Percentiles rank a stretch among this genome's conserved stretches.
These are phyloP conservation scores for Sclerodermus sp. DNA, from an alignment of 2,888 invertebrate genomes.

Conservation along the genomic window DNA sequence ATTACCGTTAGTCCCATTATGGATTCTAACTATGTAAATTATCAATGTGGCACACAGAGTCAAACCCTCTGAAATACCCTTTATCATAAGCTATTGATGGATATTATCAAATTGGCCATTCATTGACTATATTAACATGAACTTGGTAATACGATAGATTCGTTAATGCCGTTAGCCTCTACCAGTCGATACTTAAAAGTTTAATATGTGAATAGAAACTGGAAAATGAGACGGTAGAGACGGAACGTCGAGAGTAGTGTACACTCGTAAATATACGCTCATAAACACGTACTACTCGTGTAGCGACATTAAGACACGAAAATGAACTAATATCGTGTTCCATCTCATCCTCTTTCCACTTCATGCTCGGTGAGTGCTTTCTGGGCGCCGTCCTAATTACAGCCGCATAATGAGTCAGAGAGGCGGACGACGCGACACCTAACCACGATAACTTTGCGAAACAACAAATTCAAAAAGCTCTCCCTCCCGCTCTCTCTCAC, in stretches of 20 bases:
- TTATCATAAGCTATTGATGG: too few relatives aligned
- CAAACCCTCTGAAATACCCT: too few relatives aligned
- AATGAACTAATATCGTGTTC: slow-evolving; percentile 35
- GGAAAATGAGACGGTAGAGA: slow-evolving; percentile 15
- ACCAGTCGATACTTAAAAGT: too few relatives aligned
- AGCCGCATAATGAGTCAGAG: slow-evolving; percentile 32
- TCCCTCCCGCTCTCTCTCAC: too few relatives aligned
- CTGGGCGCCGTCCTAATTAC: slow-evolving; percentile 35
- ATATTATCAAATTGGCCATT: too few relatives aligned
- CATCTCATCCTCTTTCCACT: slow-evolving; percentile 11
- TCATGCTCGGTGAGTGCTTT: slow-evolving; percentile 22
- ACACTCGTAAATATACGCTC: slow-evolving; percentile 25
- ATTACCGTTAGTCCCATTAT: too few relatives aligned
- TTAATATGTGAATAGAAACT: too few relatives aligned
- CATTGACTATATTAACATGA: too few relatives aligned
- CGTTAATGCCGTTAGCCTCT: too few relatives aligned
- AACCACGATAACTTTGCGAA: slow-evolving; percentile 29
- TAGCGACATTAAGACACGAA: slow-evolving; percentile 32
- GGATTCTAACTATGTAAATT: too few relatives aligned
- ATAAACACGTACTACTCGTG: slow-evolving; percentile 28
- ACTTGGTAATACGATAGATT: too few relatives aligned
- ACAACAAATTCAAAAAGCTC: slow-evolving; percentile 2
- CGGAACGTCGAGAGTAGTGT: slow-evolving; percentile 8
- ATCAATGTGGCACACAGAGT: too few relatives aligned
- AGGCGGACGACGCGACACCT: slow-evolving; percentile 16